These are phyloP conservation scores for Acrossocheilus fasciatus DNA, from an alignment of 2,797 vertebrate species.

Conservation along the genomic window DNA sequence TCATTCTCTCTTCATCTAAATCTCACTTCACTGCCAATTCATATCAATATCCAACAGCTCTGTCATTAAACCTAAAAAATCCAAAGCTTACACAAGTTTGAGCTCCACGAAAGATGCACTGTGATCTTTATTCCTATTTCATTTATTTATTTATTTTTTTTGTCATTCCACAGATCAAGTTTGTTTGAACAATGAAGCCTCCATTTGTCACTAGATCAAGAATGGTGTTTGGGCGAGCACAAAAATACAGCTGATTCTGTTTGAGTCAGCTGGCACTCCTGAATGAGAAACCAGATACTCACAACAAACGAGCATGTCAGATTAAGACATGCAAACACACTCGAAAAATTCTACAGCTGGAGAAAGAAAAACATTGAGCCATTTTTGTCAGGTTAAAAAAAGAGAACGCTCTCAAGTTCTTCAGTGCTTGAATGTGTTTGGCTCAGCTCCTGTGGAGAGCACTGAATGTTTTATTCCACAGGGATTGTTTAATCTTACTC, in stretches of 20 bases:
- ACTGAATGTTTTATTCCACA: conserved; percentile 26
- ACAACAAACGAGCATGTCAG: conserved; percentile 7
- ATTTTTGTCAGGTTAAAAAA: conserved; percentile 23
- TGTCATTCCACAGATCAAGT: conserved; percentile 3
- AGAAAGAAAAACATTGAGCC: conserved; percentile 16
- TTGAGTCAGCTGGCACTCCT: conserved; percentile 4
- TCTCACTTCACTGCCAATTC: background rate
- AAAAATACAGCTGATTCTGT: conserved; percentile 34
- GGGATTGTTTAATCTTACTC: conserved; percentile 25
- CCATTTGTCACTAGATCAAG: conserved; percentile 38
- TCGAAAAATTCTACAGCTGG: conserved; percentile 8
- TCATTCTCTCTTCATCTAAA: background rate
- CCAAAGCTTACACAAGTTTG: background rate
- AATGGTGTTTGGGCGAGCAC: conserved; percentile 8
- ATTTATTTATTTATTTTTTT: background rate
- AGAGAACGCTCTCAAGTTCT: conserved; percentile 6
- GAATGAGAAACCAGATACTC: background rate
- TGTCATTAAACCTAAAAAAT: conserved; percentile 13
- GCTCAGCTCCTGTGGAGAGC: background rate
- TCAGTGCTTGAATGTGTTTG: background rate
- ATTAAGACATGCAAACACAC: conserved; percentile 27
- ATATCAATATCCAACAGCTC: background rate
- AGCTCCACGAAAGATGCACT: background rate
- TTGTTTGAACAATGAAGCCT: background rate
- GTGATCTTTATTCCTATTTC: conserved; percentile 14